phyloP scores from a whole-genome alignment of 2,888 invertebrate species.

The Thyatira batis region DNA sequence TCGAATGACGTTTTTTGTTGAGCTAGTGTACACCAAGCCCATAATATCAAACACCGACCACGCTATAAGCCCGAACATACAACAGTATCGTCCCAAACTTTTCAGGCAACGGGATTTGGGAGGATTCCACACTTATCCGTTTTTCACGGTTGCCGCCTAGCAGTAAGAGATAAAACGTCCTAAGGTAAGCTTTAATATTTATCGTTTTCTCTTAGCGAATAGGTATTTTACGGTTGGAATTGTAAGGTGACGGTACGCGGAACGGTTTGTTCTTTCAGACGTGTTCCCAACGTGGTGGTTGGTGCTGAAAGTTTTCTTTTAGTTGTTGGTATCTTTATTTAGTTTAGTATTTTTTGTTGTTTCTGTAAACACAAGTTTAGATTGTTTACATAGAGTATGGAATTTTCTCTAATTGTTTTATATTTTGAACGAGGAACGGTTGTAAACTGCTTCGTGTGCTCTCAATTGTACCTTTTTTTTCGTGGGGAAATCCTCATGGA shows the following conservation, averaged over 20 bases:
- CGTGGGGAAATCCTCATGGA: too few relatives aligned
- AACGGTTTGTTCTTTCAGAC: neutral
- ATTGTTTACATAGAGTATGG: too few relatives aligned
- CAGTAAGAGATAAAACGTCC: conserved; percentile 60
- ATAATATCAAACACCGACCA: conserved; percentile 24
- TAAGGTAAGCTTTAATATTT: conserved; percentile 71
- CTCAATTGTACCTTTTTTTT: too few relatives aligned
- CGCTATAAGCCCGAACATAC: conserved; percentile 39
- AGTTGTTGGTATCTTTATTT: neutral
- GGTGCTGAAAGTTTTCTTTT: neutral
- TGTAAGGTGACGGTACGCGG: conserved; percentile 13
- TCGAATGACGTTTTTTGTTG: neutral
- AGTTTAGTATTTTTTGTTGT: neutral
- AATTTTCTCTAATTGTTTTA: too few relatives aligned
- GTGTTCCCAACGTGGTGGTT: too few relatives aligned
- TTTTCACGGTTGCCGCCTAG: conserved; percentile 61
- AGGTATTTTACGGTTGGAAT: conserved; percentile 31
- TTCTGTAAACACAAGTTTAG: too few relatives aligned
- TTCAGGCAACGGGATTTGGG: conserved; percentile 56
- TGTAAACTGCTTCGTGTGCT: too few relatives aligned
- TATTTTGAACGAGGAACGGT: too few relatives aligned
- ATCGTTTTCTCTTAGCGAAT: conserved; percentile 57
- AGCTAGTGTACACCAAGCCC: neutral
- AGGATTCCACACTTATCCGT: conserved; percentile 67
- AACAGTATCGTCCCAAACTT: conserved; percentile 53